Percentiles rank a stretch among this genome's conserved stretches.
Conservation (phyloP, 23 tunicate species). For the Corella eumyota region DNA sequence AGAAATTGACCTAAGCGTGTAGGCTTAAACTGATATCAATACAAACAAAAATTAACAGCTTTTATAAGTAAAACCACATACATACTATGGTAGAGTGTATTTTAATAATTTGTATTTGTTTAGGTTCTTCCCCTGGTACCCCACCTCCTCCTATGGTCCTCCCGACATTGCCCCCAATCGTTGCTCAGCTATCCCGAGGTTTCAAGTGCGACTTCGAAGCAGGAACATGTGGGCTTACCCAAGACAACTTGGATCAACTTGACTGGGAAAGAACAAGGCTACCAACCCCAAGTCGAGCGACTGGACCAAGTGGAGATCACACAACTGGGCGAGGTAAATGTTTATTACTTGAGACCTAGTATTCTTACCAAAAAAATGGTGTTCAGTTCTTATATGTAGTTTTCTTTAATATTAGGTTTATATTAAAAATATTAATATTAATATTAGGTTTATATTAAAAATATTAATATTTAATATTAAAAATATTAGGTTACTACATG, state of each 20-base stretch:
- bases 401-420: too few species aligned
- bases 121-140: conserved; percentile 10
- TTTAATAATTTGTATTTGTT: neutral
- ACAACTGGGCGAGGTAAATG: conserved; percentile 63
- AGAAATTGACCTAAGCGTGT: too few species aligned
- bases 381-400: too few species aligned
- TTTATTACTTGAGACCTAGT: neutral
- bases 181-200: neutral
- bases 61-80: too few species aligned
- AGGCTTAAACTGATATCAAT: too few species aligned
- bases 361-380: too few species aligned
- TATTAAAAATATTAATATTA: too few species aligned
- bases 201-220: conserved; percentile 77
- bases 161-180: conserved; percentile 57
- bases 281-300: conserved; percentile 44
- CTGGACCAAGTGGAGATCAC: conserved; percentile 63
- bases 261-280: conserved; percentile 36
- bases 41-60: too few species aligned
- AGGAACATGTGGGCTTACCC: conserved; percentile 67
- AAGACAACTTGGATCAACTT: conserved; percentile 52
- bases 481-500: conserved; percentile 90
- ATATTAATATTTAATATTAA: too few species aligned
- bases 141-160: conserved; percentile 18
- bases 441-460: too few species aligned
- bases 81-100: too few species aligned